Base-by-base conservation (phyloP, 1,140 invertebrate genomes). In the Gryllus bimaculatus region DNA sequence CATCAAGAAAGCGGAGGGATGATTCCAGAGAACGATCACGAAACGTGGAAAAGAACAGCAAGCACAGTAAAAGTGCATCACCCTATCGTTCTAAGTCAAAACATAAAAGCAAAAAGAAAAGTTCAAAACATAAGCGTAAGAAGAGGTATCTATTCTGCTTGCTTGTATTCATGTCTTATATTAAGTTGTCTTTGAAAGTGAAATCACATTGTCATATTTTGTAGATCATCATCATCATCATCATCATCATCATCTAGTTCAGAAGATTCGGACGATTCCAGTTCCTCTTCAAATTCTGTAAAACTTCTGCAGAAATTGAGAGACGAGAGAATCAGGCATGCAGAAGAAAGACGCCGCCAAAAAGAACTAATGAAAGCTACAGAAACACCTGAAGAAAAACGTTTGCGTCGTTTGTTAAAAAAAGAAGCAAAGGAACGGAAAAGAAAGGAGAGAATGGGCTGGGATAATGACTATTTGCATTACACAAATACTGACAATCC, bases 401-500 rank as follows among this genome's bases (percentile, higher is more conserved):
- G 96, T 79, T 87, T 94, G 15, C 88, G 98, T 73, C 89, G 97
- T 77, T 86, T 99, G 54, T 89, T 89, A 75, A 98, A 98, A 82
- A 98, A 98, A 84, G 92, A 97, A 85, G 91, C 91, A 0, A 99
- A 99, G 85, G 96, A 98, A 86, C 88, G 93, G 26, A 93, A 93
- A 80, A 86, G 94, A 7, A 94, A 96, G 81, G 92, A 96, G 85
- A 86, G 94, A 81, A 97, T 97, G 95, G 96, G 96, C 6, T 98
- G 96, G 96, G 96, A 98, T 86, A 95, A 95, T 82, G 96, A 98
- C 85, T 97, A 98, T 85, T 88, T 96, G 26, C 96, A 96, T 82
- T 99, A 99, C 84, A 99, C 97, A 13, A 98, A 99, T 86, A 93
- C 93, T 39, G 97, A 99, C 85, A 99, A 99, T 88, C 98, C 98